Conservation (phyloP, 2,888 invertebrate species). For the Eristalis arbustorum region DNA sequence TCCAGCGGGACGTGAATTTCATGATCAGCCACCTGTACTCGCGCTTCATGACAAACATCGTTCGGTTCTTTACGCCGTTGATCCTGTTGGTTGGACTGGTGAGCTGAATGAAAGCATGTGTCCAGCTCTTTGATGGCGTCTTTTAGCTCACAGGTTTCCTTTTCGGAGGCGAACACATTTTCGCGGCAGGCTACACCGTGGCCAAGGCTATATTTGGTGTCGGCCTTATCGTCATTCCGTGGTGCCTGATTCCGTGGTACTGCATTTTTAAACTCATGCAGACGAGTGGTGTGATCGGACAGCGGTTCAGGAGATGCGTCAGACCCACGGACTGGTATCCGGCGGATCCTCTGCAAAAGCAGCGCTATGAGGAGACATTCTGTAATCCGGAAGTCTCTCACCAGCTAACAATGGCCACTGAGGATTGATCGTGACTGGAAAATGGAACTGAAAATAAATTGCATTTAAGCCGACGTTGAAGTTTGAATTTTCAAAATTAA, state of each 20-base stretch:
- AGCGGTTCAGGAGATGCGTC: slow-evolving; percentile 49
- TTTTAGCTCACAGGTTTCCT: neutral
- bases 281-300: slow-evolving; percentile 46
- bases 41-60: slow-evolving; percentile 57
- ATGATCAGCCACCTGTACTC: slow-evolving; percentile 49
- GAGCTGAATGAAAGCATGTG: neutral
- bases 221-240: slow-evolving; percentile 72
- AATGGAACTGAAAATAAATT: neutral
- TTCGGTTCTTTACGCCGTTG: slow-evolving; percentile 88
- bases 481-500: too few species aligned
- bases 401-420: slow-evolving; percentile 72
- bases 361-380: slow-evolving; percentile 70
- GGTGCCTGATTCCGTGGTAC: slow-evolving; percentile 76
- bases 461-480: neutral
- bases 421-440: neutral
- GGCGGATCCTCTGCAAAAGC: slow-evolving; percentile 55
- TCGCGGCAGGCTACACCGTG: neutral
- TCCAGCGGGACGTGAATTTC: slow-evolving; percentile 65
- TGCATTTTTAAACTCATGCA: slow-evolving; percentile 72
- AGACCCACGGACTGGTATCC: slow-evolving; percentile 72
- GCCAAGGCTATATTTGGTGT: neutral
- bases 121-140: neutral
- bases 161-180: neutral
- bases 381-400: slow-evolving; percentile 76
- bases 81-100: slow-evolving; percentile 80